These are phyloP conservation scores for Argya squamiceps DNA, from an alignment of 2,797 vertebrate genomes.

Conservation along the genomic window DNA sequence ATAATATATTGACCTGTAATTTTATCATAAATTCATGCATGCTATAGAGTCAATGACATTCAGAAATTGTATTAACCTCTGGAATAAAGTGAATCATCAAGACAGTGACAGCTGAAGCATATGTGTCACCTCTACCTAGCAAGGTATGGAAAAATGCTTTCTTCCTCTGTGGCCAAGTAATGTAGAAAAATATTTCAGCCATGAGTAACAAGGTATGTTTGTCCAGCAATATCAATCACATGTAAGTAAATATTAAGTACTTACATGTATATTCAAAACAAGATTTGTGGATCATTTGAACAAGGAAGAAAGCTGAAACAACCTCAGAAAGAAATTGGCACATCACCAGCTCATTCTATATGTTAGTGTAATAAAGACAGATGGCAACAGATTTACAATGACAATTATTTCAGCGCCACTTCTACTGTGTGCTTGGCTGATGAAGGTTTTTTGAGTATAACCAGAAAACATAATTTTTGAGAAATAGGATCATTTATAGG, in stretches of 20 bases:
- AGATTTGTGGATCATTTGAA: background rate
- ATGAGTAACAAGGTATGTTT: background rate
- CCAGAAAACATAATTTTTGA: background rate
- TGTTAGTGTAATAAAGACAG: background rate
- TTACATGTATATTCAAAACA: background rate
- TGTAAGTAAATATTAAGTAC: background rate
- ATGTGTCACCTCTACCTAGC: background rate
- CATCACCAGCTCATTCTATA: background rate
- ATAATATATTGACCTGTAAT: background rate
- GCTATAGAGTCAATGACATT: background rate
- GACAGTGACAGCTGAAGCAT: background rate
- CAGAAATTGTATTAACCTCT: conserved; percentile 32
- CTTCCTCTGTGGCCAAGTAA: background rate
- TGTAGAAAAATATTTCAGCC: background rate
- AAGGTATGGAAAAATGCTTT: background rate
- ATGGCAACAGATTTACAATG: background rate
- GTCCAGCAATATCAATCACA: background rate
- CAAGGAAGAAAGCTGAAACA: background rate
- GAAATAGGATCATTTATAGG: background rate
- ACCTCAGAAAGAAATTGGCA: background rate
- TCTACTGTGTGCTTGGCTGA: background rate
- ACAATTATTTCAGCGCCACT: background rate
- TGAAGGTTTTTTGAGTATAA: background rate
- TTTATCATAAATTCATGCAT: background rate
- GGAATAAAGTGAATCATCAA: conserved; percentile 4